Percentiles rank a stretch among this genome's conserved stretches.
phyloP scores from a whole-genome alignment of 2,888 invertebrate species.

The Drosophila nigricruria region DNA sequence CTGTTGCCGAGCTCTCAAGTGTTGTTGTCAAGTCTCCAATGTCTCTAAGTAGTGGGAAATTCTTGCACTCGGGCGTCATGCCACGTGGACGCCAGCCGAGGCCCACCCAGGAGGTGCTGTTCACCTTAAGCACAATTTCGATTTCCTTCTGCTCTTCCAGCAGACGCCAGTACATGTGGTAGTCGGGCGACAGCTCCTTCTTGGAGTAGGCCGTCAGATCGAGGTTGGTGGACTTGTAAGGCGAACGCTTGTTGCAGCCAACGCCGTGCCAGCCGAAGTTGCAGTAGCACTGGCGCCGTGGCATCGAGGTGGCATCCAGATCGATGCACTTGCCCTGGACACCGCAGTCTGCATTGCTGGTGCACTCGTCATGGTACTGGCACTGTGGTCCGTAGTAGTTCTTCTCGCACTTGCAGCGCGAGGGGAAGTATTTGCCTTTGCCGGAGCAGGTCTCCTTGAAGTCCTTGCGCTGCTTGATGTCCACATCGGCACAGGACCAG shows the following conservation, averaged over 20 bases:
- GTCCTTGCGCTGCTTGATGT: slow-evolving; percentile 91
- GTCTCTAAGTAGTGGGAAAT: slow-evolving; percentile 90
- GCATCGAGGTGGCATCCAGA: slow-evolving; percentile 92
- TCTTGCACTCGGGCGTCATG: slow-evolving; percentile 91
- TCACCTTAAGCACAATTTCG: slow-evolving; percentile 94
- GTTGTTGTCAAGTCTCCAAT: slow-evolving; percentile 76
- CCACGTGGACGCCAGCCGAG: slow-evolving; percentile 96
- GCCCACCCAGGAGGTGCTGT: slow-evolving; percentile 93
- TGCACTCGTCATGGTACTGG: slow-evolving; percentile 95
- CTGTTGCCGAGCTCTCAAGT: slow-evolving; percentile 82
- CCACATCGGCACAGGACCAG: slow-evolving; percentile 98
- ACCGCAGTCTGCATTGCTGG: slow-evolving; percentile 93
- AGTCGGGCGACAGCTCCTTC: slow-evolving; percentile 90
- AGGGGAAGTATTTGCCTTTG: slow-evolving; percentile 92
- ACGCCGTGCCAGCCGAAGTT: slow-evolving; percentile 95
- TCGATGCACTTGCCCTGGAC: slow-evolving; percentile 94
- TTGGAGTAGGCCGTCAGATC: slow-evolving; percentile 90
- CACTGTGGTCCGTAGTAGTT: slow-evolving; percentile 93
- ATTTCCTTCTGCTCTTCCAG: slow-evolving; percentile 93
- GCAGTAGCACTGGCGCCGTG: slow-evolving; percentile 95
- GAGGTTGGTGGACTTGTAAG: slow-evolving; percentile 90
- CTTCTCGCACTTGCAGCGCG: slow-evolving; percentile 92
- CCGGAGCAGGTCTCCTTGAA: slow-evolving; percentile 94
- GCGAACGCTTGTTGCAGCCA: slow-evolving; percentile 92
- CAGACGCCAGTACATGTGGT: slow-evolving; percentile 94